Percentiles rank a stretch among this genome's conserved stretches.
Evolutionary conservation across 1,140 invertebrate genomes (phyloP).

Genomic region (Spodoptera litura): DNA sequence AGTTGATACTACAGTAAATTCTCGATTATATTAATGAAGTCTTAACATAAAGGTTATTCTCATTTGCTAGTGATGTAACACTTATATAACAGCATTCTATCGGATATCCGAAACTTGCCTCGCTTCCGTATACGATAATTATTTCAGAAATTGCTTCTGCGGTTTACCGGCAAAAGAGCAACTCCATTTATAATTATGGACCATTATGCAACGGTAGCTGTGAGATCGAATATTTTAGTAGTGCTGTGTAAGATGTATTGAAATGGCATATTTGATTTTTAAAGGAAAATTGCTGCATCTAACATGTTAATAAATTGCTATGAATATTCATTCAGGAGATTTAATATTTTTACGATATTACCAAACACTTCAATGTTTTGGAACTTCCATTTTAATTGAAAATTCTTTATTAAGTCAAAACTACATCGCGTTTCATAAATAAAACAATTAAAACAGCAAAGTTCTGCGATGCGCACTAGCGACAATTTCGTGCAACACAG

Average conservation of each 20-base stretch:
- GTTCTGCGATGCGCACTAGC: no score
- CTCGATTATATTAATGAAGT: background rate
- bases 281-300: no score
- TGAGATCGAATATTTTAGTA: constrained; percentile 5
- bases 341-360: no score
- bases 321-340: no score
- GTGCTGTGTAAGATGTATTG: background rate
- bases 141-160: constrained; percentile 19
- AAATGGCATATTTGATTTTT: no score
- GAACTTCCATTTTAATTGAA: no score
- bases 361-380: no score
- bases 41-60: background rate
- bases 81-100: background rate
- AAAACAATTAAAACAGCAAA: no score
- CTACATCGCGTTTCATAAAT: no score
- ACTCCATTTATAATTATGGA: background rate
- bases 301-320: no score
- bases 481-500: background rate
- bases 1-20: background rate
- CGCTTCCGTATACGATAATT: constrained; percentile 20
- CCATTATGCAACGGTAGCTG: background rate
- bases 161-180: constrained; percentile 12
- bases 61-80: constrained; percentile 14
- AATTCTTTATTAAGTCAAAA: no score
- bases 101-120: constrained; percentile 24